Conservation (phyloP, 2,113 vertebrate species). For the Oxyruncus cristatus region DNA sequence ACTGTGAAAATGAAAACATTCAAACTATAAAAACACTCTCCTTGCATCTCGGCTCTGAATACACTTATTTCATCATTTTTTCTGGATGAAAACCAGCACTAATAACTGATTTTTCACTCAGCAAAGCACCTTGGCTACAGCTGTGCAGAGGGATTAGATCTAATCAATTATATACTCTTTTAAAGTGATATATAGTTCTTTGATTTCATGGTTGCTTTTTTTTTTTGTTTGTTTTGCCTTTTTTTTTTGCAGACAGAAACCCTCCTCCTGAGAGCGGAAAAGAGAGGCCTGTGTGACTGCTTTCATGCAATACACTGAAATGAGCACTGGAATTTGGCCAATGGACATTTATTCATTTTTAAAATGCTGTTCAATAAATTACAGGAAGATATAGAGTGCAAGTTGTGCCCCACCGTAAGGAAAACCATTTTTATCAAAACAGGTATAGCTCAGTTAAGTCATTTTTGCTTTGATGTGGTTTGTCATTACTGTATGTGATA, state of each 20-base stretch:
- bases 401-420: neutral
- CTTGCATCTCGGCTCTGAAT: neutral
- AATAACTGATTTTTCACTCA: slow-evolving; percentile 34
- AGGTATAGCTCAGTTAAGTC: neutral
- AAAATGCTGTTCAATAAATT: neutral
- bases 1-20: slow-evolving; percentile 18
- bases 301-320: slow-evolving; percentile 80
- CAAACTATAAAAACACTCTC: neutral
- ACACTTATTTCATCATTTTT: neutral
- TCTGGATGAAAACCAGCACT: slow-evolving; percentile 3
- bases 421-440: slow-evolving; percentile 1
- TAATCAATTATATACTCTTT: neutral
- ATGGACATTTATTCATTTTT: slow-evolving; percentile 24
- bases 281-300: slow-evolving; percentile 90
- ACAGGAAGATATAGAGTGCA: neutral
- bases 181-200: neutral
- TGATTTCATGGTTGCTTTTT: neutral
- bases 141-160: neutral
- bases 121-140: slow-evolving; percentile 22
- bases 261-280: slow-evolving; percentile 88
- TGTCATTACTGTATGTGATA: neutral
- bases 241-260: slow-evolving; percentile 82
- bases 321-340: slow-evolving; percentile 37
- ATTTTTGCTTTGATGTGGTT: slow-evolving; percentile 8
- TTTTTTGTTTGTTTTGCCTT: no score